These are phyloP conservation scores for Rhynchophorus ferrugineus DNA, from an alignment of 1,140 invertebrate species.

Conservation along the genomic window DNA sequence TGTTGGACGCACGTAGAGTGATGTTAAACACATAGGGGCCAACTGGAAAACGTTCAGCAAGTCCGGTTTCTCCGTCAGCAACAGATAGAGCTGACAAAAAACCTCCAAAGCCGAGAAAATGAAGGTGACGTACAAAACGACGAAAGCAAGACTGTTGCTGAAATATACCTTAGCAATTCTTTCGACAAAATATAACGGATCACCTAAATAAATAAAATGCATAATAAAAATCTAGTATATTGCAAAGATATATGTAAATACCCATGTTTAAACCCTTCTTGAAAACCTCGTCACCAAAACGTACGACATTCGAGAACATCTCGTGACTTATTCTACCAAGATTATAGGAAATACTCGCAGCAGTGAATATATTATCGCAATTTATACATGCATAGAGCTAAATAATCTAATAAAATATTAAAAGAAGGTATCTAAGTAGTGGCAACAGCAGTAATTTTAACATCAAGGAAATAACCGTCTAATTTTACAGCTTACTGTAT, in stretches of 20 bases:
- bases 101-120: background rate
- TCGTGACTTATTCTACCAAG: no score
- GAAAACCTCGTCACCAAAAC: background rate
- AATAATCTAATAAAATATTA: no score
- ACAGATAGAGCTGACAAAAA: background rate
- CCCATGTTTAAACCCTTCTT: background rate
- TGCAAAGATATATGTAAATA: background rate
- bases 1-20: background rate
- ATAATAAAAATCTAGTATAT: background rate
- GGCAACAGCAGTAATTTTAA: no score
- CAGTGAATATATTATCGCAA: no score
- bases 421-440: no score
- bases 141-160: background rate
- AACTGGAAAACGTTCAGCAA: background rate
- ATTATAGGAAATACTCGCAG: no score
- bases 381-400: no score
- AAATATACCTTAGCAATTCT: background rate
- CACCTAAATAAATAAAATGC: background rate
- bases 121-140: background rate
- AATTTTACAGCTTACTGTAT: no score
- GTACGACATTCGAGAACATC: no score
- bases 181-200: background rate
- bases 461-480: no score
- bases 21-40: background rate
- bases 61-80: background rate